These are phyloP conservation scores for Dendrocincla tyrannina DNA, from an alignment of 2,797 vertebrate species.

Conservation along the genomic window DNA sequence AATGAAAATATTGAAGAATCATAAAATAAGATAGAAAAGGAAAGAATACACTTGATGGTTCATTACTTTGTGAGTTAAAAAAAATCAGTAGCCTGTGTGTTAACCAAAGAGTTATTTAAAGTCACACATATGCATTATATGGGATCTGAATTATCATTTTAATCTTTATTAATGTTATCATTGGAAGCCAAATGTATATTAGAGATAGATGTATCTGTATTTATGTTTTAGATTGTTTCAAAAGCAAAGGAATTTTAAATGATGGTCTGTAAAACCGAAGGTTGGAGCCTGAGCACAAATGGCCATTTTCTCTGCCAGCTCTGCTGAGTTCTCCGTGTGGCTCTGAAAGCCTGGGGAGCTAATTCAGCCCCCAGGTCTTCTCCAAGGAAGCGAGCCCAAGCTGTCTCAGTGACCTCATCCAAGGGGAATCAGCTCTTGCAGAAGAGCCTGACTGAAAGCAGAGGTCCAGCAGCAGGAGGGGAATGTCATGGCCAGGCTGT, in stretches of 20 bases:
- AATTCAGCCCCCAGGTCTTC: not conserved
- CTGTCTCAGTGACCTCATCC: not conserved
- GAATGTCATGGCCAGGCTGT: not conserved
- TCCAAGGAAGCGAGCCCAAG: not conserved
- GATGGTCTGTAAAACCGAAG: not conserved
- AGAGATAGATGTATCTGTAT: not conserved
- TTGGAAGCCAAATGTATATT: not conserved
- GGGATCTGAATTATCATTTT: not conserved
- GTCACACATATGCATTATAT: rapidly evolving
- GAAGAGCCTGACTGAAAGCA: not conserved
- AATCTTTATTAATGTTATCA: not conserved
- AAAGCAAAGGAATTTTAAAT: not conserved
- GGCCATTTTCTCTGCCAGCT: not conserved
- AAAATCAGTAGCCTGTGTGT: not conserved
- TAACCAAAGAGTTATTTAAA: not conserved
- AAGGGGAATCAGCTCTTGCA: not conserved
- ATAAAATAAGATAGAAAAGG: not conserved
- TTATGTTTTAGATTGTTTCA: not conserved
- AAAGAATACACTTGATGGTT: not conserved
- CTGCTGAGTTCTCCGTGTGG: not conserved
- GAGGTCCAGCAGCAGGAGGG: not conserved
- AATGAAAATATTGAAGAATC: not conserved
- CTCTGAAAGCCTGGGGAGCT: not conserved
- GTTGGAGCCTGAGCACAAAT: not conserved
- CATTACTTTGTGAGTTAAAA: not conserved